phyloP scores from a whole-genome alignment of 2,888 invertebrate genomes.

The Phaedon cochleariae region DNA sequence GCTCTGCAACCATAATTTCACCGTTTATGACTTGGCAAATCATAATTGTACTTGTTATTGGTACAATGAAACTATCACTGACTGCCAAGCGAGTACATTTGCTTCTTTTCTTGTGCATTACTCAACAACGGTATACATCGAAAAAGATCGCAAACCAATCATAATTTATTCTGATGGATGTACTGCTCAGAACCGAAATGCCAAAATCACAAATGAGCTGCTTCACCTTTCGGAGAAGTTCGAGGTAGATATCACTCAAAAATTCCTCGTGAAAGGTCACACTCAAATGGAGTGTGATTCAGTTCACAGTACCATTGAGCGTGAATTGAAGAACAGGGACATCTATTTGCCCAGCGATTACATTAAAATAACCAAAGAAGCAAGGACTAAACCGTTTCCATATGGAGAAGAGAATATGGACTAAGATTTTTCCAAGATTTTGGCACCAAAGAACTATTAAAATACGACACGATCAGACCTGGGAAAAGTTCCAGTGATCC shows the following conservation, averaged over 20 bases:
- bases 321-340: background rate
- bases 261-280: conserved; percentile 19
- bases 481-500: conserved; percentile 9
- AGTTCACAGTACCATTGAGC: conserved; percentile 7
- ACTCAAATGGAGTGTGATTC: conserved; percentile 21
- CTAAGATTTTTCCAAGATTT: conserved; percentile 11
- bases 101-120: background rate
- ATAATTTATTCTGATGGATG: conserved; percentile 14
- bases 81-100: background rate
- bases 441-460: background rate
- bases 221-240: conserved; percentile 6
- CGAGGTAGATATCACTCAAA: conserved; percentile 23
- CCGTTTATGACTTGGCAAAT: background rate
- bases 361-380: conserved; percentile 6
- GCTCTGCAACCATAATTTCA: conserved; percentile 7
- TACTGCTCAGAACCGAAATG: conserved; percentile 15
- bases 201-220: background rate
- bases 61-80: background rate
- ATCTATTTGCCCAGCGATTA: conserved; percentile 16
- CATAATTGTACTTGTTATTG: conserved; percentile 5
- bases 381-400: conserved; percentile 9
- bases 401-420: conserved; percentile 3
- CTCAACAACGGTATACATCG: background rate
- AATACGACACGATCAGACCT: background rate
- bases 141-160: background rate